Percentiles rank a stretch among this genome's conserved stretches.
These are phyloP conservation scores for Pyrrhia umbra DNA, from an alignment of 2,888 invertebrate genomes.

Conservation along the genomic window DNA sequence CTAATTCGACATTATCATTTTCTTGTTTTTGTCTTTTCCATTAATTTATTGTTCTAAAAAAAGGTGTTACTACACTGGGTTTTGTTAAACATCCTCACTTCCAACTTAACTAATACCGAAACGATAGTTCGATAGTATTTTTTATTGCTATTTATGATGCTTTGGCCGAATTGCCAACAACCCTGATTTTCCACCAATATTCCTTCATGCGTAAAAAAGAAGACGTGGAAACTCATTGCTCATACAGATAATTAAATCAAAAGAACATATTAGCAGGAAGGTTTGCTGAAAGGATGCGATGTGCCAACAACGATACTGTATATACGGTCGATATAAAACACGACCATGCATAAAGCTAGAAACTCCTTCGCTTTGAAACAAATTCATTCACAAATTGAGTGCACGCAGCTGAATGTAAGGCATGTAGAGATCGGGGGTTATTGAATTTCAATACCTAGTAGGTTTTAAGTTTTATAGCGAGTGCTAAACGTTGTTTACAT, in stretches of 20 bases:
- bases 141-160: no score
- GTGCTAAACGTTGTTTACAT: conserved; percentile 1
- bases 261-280: conserved; percentile 31
- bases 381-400: conserved; percentile 57
- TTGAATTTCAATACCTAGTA: conserved; percentile 14
- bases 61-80: no score
- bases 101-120: background rate
- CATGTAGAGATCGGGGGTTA: conserved; percentile 5
- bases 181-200: conserved; percentile 3
- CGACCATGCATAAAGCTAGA: conserved; percentile 28
- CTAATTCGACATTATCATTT: no score
- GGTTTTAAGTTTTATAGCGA: conserved; percentile 20
- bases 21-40: no score
- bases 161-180: background rate
- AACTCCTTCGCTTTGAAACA: conserved; percentile 52
- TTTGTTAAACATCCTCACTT: background rate
- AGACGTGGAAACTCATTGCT: background rate
- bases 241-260: conserved; percentile 36
- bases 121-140: no score
- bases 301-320: conserved; percentile 25
- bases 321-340: conserved; percentile 13
- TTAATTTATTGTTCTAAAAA: no score
- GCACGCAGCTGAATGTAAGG: conserved; percentile 2
- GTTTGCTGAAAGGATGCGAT: conserved; percentile 59
- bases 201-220: conserved; percentile 15